Evolutionary conservation across 2,797 vertebrate species (phyloP).

Genomic region (Coccyzus lansbergi): DNA sequence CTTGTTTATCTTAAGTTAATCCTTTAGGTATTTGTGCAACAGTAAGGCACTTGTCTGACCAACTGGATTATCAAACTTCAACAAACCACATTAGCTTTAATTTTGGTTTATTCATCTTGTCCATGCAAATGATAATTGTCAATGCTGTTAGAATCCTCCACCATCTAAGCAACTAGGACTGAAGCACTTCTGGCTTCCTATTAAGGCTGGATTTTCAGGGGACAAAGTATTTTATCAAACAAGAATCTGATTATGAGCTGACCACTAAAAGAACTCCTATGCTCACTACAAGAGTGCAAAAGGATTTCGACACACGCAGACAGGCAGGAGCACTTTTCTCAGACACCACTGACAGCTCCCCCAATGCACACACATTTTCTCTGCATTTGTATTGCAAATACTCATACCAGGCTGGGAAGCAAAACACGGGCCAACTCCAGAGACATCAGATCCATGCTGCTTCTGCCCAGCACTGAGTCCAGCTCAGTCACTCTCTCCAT

Average conservation of each 20-base stretch:
- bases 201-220: not conserved
- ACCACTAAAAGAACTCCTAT: not conserved
- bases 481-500: not conserved
- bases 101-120: not conserved
- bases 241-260: not conserved
- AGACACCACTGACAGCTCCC: not conserved
- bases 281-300: not conserved
- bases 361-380: rapidly evolving
- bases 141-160: not conserved
- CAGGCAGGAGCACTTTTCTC: not conserved
- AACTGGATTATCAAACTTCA: too few species aligned
- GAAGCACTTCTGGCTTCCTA: not conserved
- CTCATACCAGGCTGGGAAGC: not conserved
- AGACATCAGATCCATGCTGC: not conserved
- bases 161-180: not conserved
- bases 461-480: not conserved
- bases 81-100: not conserved
- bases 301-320: not conserved
- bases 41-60: not conserved
- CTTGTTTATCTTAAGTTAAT: not conserved
- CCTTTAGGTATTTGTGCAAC: not conserved
- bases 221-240: not conserved
- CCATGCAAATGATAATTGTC: not conserved
- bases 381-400: not conserved
- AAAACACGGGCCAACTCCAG: not conserved